These are phyloP conservation scores for Polydrusus tereticollis DNA, from an alignment of 2,888 invertebrate species.

Conservation along the genomic window DNA sequence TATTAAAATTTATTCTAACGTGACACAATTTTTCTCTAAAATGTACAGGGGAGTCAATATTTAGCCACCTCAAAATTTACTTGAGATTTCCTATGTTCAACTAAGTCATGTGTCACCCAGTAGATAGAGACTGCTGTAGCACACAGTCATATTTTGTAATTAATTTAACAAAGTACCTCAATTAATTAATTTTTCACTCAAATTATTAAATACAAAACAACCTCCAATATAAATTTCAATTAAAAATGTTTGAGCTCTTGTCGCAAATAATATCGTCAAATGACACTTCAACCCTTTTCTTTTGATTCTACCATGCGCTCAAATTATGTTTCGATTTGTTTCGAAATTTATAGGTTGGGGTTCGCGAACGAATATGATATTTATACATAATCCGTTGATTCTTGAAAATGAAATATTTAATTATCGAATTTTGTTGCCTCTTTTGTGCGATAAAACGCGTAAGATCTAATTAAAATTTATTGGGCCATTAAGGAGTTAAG, in stretches of 20 bases:
- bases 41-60: too few species aligned
- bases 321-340: conserved; percentile 2
- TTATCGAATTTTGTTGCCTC: conserved; percentile 20
- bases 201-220: background rate
- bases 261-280: background rate
- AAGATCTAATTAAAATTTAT: conserved; percentile 34
- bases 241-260: background rate
- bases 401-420: conserved; percentile 32
- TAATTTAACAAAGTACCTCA: too few species aligned
- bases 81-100: too few species aligned
- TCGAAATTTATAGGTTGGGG: conserved; percentile 2
- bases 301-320: background rate
- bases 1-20: too few species aligned
- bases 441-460: conserved; percentile 17
- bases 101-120: too few species aligned
- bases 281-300: background rate
- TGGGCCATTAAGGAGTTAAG: conserved; percentile 22
- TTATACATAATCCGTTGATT: conserved; percentile 20
- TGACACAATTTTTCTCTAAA: too few species aligned
- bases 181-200: too few species aligned
- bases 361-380: background rate
- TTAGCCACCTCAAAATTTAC: too few species aligned
- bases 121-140: too few species aligned
- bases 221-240: background rate
- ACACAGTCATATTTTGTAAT: too few species aligned